A percentile compares a stretch with the other conserved stretches of the same genome.
Evolutionary conservation across 2,888 invertebrate genomes (phyloP).

Genomic region (Encarsia formosa): DNA sequence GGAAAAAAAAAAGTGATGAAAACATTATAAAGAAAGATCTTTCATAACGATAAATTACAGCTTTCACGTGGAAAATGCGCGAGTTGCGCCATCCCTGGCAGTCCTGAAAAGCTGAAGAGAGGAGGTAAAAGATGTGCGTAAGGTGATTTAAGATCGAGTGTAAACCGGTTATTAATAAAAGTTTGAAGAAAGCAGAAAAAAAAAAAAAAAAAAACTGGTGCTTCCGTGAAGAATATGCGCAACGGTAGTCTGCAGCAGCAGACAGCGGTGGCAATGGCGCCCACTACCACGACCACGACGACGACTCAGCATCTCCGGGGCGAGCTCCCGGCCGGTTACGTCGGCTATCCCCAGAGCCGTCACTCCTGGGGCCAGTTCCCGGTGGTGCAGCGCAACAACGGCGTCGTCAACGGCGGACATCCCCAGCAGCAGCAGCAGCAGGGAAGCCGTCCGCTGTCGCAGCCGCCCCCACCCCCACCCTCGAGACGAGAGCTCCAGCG

Average conservation of each 20-base stretch:
- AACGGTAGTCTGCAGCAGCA: conserved; percentile 48
- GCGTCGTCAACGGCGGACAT: conserved; percentile 27
- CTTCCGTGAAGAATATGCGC: conserved; percentile 7
- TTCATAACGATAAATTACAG: conserved; percentile 23
- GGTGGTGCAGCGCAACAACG: conserved; percentile 21
- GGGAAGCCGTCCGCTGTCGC: conserved; percentile 40
- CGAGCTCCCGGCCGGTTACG: conserved; percentile 55
- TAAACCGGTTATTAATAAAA: too few species aligned
- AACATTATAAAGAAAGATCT: too few species aligned
- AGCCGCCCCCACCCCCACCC: conserved; percentile 44
- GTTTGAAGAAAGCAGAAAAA: not conserved
- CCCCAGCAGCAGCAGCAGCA: conserved; percentile 9
- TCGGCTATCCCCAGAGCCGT: conserved; percentile 53
- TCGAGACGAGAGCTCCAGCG: conserved; percentile 40
- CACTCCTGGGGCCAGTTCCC: conserved; percentile 53
- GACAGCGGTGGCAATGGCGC: conserved; percentile 46
- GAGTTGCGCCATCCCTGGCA: not conserved
- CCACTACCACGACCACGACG: conserved; percentile 44
- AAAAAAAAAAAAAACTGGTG: not conserved
- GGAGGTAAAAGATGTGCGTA: conserved; percentile 21
- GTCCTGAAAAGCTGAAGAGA: conserved; percentile 7
- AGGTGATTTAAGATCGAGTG: too few species aligned
- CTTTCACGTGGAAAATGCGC: conserved; percentile 19
- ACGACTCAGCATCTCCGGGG: conserved; percentile 48
- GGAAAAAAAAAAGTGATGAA: too few species aligned